Evolutionary conservation across 2,113 vertebrate genomes (phyloP), one percentile per base, ranked within the genome.

Genomic region (Anhinga anhinga): DNA sequence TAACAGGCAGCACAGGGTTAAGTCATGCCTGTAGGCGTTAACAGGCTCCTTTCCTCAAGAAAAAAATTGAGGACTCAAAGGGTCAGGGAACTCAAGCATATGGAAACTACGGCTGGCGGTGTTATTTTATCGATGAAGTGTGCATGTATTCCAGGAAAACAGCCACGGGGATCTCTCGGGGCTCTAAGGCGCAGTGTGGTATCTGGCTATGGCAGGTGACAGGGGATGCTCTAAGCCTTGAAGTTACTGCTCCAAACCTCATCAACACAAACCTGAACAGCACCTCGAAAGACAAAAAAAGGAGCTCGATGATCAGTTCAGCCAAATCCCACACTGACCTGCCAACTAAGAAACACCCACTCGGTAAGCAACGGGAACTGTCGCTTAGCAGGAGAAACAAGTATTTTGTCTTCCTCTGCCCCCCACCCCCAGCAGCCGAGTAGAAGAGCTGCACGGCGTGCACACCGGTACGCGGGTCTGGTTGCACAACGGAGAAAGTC

Each of bases 381-480:
- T 11, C 30, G 21, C n/a, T 56, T 62, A 20, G 2, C 16, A 50
- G 16, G 4, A 8, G 2, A 77, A 53, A 76, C n/a, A 52, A 18
- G 1, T 5, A 10, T 10, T 83, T 76, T 38, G 7, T 2, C 26
- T 47, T 22, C 15, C 11, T 40, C 38, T 40, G 8, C 38, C 38
- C 38, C 10, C 38, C 38, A 10, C 38, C 17, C 21, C 7, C 42
- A 42, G 15, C 42, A 98, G 95, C 97, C 67, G 92, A 98, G 81
- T 97, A 98, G 98, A 98, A 98, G 81, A 98, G 97, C 62, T 98
- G 98, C 7, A 95, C 49, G 15, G 67, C 11, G 79, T 97, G 29
- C 5, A 97, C 97, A 49, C 19, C 56, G 29, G 2, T 10, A 25
- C n/a, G 15, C 92, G 98, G 97, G 97, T 98, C 96, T 98, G 98